Percentiles rank a stretch among this genome's conserved stretches.
Evolutionary conservation across 2,797 vertebrate genomes (phyloP).

Genomic region (Arremon aurantiirostris): DNA sequence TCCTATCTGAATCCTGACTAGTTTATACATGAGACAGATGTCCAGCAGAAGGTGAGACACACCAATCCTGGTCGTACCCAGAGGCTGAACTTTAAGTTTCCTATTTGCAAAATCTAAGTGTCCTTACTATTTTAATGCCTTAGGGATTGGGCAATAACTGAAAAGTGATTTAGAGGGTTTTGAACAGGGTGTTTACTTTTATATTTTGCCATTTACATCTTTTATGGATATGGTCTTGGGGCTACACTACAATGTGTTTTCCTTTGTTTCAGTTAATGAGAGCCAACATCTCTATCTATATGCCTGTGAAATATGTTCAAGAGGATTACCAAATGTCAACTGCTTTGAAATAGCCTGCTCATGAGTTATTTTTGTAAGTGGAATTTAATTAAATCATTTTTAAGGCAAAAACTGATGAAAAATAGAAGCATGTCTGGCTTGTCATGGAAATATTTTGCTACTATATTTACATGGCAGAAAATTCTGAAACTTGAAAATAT

Average conservation of each 20-base stretch:
- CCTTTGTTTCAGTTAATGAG: neutral
- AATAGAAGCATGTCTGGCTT: neutral
- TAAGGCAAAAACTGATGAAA: neutral
- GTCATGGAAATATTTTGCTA: neutral
- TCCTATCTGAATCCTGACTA: neutral
- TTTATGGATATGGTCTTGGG: neutral
- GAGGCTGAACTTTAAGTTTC: neutral
- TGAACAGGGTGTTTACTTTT: neutral
- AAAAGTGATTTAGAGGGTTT: neutral
- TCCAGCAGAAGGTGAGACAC: neutral
- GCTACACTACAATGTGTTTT: neutral
- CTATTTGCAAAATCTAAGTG: neutral
- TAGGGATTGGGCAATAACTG: neutral
- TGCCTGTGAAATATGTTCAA: neutral
- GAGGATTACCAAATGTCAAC: neutral
- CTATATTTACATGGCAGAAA: neutral
- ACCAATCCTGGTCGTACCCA: neutral
- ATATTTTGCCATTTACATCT: neutral
- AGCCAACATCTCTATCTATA: neutral
- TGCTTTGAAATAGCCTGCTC: neutral
- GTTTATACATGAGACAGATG: neutral
- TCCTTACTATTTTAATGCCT: neutral
- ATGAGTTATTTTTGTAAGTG: neutral
- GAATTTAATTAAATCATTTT: neutral
- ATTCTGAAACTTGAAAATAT: neutral